Evolutionary conservation across 2,113 vertebrate genomes (phyloP).

Genomic region (Python bivittatus): DNA sequence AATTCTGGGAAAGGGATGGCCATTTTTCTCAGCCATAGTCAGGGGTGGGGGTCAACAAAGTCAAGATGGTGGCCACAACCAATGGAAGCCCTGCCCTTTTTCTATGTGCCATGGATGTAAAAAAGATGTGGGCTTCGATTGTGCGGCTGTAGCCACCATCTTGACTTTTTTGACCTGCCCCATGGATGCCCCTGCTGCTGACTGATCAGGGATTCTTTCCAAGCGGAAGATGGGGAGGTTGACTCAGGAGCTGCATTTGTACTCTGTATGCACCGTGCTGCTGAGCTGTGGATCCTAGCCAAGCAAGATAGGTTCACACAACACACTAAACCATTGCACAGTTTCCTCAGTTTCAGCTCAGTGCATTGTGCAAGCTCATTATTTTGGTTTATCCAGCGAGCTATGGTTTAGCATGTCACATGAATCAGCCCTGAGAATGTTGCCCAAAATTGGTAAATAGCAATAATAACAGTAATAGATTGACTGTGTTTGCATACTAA

Average conservation of each 20-base stretch:
- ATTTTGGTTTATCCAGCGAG: background rate
- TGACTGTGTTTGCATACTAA: background rate
- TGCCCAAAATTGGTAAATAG: background rate
- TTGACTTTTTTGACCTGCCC: background rate
- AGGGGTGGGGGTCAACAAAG: background rate
- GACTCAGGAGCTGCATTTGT: background rate
- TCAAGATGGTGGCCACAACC: background rate
- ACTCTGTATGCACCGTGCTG: background rate
- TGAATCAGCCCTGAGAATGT: background rate
- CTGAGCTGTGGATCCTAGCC: background rate
- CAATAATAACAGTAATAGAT: background rate
- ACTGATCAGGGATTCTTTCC: background rate
- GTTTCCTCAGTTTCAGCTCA: background rate
- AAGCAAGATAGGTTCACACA: background rate
- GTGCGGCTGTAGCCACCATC: background rate
- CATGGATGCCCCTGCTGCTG: background rate
- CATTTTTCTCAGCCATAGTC: background rate
- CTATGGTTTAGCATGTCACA: background rate
- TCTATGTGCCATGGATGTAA: background rate
- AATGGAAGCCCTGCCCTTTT: background rate
- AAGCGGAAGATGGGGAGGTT: background rate
- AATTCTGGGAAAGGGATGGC: background rate
- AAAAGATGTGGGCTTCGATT: background rate
- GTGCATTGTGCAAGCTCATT: background rate
- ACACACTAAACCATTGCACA: background rate